Percentiles rank a stretch among this genome's conserved stretches.
Conservation (phyloP, 2,888 invertebrate species). For the Cheilosia soror region DNA sequence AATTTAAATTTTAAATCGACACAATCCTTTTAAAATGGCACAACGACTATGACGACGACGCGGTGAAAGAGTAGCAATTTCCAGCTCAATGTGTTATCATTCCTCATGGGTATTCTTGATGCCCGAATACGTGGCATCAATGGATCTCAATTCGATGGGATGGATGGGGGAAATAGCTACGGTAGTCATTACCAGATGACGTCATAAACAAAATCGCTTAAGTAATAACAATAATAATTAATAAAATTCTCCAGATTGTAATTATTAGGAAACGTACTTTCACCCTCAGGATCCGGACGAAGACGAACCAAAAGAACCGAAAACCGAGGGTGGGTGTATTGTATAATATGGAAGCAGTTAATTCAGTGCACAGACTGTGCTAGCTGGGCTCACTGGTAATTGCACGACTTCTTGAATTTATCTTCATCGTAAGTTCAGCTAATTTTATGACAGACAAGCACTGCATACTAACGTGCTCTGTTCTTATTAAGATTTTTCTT, state of each 20-base stretch:
- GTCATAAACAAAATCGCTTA: constrained; percentile 65
- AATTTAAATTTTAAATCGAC: constrained; percentile 74
- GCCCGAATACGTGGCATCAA: constrained; percentile 39
- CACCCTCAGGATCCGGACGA: constrained; percentile 27
- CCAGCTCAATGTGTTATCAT: constrained; percentile 60
- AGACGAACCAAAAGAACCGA: constrained; percentile 3
- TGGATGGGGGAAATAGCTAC: constrained; percentile 11
- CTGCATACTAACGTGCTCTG: constrained; percentile 71
- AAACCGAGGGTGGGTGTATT: constrained; percentile 26
- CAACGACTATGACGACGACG: constrained; percentile 19
- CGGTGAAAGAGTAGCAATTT: constrained; percentile 28
- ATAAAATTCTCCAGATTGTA: constrained; percentile 75
- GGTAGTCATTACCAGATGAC: constrained; percentile 74
- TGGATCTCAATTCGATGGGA: constrained; percentile 29
- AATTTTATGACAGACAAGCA: constrained; percentile 74
- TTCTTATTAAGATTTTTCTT: constrained; percentile 56
- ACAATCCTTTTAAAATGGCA: constrained; percentile 62
- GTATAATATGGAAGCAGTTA: constrained; percentile 30
- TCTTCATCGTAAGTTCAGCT: constrained; percentile 74
- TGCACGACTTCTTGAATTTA: constrained; percentile 73
- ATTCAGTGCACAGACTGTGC: constrained; percentile 68
- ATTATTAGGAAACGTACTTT: constrained; percentile 61
- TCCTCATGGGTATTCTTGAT: constrained; percentile 66
- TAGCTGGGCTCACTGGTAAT: constrained; percentile 63
- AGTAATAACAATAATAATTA: constrained; percentile 75